Conservation (phyloP, 2,797 vertebrate genomes). For the Sebastes variabilis region DNA sequence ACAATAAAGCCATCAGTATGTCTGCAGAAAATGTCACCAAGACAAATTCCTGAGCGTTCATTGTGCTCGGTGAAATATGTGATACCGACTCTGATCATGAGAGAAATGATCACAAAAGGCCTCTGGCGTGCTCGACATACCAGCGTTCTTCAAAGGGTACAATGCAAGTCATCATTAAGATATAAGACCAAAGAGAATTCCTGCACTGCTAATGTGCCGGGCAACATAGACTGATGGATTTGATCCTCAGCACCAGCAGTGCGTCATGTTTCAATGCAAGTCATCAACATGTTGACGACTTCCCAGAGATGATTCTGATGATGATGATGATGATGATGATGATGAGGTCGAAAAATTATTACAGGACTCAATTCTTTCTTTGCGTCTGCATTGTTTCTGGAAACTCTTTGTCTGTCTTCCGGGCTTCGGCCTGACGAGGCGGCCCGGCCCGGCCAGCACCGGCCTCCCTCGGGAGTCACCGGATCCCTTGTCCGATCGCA, state of each 20-base stretch:
- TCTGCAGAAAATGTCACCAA: not conserved
- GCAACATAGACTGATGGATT: conserved; percentile 1
- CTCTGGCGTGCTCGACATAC: not conserved
- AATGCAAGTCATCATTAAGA: not conserved
- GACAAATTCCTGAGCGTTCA: conserved; percentile 4
- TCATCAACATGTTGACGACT: not conserved
- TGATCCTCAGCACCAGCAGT: not conserved
- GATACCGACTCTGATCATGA: not conserved
- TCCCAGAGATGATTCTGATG: not conserved
- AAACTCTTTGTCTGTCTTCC: conserved; percentile 23
- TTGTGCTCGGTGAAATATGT: not conserved
- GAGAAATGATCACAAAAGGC: not conserved
- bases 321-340: not conserved
- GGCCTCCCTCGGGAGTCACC: conserved; percentile 55
- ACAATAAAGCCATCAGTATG: not conserved
- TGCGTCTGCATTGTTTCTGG: conserved; percentile 14
- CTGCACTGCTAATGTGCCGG: not conserved
- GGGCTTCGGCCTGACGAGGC: conserved; percentile 4
- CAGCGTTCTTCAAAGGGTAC: not conserved
- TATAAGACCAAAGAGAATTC: not conserved
- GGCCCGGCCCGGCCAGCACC: not conserved
- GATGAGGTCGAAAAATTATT: not conserved
- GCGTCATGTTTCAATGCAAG: not conserved
- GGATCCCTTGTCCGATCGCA: conserved; percentile 67
- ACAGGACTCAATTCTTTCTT: not conserved